phyloP scores from a whole-genome alignment of 1,140 invertebrate species.

The Brachionus sp. region DNA sequence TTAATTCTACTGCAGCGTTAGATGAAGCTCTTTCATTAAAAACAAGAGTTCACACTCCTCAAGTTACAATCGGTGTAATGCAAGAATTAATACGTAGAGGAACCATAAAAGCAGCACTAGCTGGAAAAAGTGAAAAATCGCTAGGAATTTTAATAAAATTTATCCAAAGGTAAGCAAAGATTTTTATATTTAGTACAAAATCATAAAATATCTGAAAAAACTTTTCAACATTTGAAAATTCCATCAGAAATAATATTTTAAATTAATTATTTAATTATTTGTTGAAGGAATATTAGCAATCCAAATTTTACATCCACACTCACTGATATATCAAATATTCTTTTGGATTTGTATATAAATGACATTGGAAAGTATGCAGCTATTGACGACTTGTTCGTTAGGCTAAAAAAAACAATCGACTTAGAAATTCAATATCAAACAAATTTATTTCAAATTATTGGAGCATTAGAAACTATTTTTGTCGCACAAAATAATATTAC shows the following conservation, averaged over 20 bases:
- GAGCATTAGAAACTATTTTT: slow-evolving; percentile 55
- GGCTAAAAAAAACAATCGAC: slow-evolving; percentile 65
- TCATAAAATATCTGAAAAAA: no score
- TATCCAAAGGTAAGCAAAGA: slow-evolving; percentile 59
- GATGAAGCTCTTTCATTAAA: slow-evolving; percentile 63
- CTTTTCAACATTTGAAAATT: not conserved
- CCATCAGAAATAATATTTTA: no score
- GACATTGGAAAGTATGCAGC: slow-evolving; percentile 58
- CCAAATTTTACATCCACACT: slow-evolving; percentile 70
- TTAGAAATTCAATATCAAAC: slow-evolving; percentile 66
- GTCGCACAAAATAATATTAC: slow-evolving; percentile 48
- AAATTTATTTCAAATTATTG: slow-evolving; percentile 57
- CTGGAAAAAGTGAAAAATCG: slow-evolving; percentile 67
- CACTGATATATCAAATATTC: slow-evolving; percentile 69
- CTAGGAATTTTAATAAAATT: slow-evolving; percentile 70
- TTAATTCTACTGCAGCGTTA: slow-evolving; percentile 76
- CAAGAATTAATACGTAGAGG: slow-evolving; percentile 68
- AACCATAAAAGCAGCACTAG: slow-evolving; percentile 64
- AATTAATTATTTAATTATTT: not conserved
- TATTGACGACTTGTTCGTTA: slow-evolving; percentile 64
- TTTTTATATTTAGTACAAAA: not conserved
- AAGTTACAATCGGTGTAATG: slow-evolving; percentile 72
- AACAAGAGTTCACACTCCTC: slow-evolving; percentile 66
- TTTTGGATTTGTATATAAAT: slow-evolving; percentile 65
- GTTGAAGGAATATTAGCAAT: slow-evolving; percentile 67